These are phyloP conservation scores for Ctenochaetus hawaiiensis DNA, from an alignment of 2,797 vertebrate genomes.

Conservation along the genomic window DNA sequence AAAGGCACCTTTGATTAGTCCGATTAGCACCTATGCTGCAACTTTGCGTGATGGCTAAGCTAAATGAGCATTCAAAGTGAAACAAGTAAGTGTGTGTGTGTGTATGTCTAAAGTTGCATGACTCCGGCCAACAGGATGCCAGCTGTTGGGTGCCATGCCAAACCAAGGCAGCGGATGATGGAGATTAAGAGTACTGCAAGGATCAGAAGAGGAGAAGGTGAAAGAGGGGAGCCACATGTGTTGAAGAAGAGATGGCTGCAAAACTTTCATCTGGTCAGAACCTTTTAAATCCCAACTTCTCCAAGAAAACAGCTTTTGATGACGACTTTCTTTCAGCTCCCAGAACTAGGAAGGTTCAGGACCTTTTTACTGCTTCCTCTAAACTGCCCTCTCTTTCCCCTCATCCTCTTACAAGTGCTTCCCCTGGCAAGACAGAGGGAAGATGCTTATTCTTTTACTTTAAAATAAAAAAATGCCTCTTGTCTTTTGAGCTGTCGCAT, in stretches of 20 bases:
- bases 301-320: constrained; percentile 16
- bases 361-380: constrained; percentile 14
- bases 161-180: constrained; percentile 45
- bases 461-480: constrained; percentile 8
- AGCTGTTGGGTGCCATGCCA: constrained; percentile 55
- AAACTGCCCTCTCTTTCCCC: not conserved
- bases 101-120: constrained; percentile 32
- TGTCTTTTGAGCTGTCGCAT: constrained; percentile 40
- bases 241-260: constrained; percentile 1
- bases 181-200: constrained; percentile 52
- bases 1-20: constrained; percentile 57
- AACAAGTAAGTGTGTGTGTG: constrained; percentile 22
- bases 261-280: constrained; percentile 27
- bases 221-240: constrained; percentile 44
- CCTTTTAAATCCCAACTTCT: constrained; percentile 9
- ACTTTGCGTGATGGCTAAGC: constrained; percentile 65
- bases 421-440: constrained; percentile 6
- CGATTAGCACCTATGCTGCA: constrained; percentile 58
- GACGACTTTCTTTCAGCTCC: constrained; percentile 13
- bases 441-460: constrained; percentile 1
- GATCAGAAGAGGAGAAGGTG: constrained; percentile 45
- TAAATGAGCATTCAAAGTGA: constrained; percentile 47
- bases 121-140: constrained; percentile 45
- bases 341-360: too few relatives aligned
- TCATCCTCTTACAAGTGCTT: constrained; percentile 12